Percentiles rank a stretch among this genome's conserved stretches.
Evolutionary conservation across 2,797 vertebrate genomes (phyloP).

Genomic region (Okamejei kenojei): DNA sequence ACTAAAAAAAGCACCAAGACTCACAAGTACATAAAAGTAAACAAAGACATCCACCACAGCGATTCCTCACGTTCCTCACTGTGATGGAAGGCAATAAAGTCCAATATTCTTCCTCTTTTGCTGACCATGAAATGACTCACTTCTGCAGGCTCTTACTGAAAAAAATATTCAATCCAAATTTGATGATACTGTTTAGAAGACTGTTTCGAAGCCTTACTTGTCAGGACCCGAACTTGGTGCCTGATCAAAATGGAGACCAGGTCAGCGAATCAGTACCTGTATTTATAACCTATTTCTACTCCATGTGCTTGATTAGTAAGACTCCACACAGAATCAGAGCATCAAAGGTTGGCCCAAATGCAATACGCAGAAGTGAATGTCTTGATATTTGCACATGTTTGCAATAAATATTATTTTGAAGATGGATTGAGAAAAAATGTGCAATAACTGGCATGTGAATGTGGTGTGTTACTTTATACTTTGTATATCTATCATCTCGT

Average conservation of each 20-base stretch:
- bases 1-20: too few species aligned
- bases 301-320: background rate
- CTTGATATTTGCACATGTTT: conserved; percentile 2
- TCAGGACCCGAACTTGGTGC: background rate
- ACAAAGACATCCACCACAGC: too few species aligned
- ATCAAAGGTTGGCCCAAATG: background rate
- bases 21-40: too few species aligned
- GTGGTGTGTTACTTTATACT: conserved; percentile 19
- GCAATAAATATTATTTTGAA: conserved; percentile 3
- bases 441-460: background rate
- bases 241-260: background rate
- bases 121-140: background rate
- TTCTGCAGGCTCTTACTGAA: background rate
- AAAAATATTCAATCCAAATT: background rate
- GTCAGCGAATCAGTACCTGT: background rate
- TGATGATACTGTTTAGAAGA: background rate
- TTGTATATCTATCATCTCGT: conserved; percentile 10
- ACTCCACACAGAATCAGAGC: background rate
- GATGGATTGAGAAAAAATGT: conserved; percentile 17
- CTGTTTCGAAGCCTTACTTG: background rate
- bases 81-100: too few species aligned
- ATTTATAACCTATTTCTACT: background rate
- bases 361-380: background rate
- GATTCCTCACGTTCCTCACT: too few species aligned
- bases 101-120: too few species aligned